Base-by-base conservation (phyloP, 2,888 invertebrate species). In the Notodonta dromedarius region DNA sequence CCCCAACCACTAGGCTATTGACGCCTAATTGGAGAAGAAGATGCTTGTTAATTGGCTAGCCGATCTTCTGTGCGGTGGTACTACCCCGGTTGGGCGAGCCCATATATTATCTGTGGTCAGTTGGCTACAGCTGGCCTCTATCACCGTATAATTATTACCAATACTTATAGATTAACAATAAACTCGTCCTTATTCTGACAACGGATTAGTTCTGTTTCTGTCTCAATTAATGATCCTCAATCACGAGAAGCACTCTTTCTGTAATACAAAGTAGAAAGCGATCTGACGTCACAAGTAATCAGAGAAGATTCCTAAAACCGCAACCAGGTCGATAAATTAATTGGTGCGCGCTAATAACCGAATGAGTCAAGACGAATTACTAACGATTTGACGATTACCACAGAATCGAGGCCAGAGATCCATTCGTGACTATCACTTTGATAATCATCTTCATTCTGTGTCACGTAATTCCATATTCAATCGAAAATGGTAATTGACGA, bases 311-410 rank as follows among this genome's bases (percentile, higher is more conserved):
- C 61, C 40, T 62, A n/a, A n/a, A 69, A 69, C 61, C 62, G 57
- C 63, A 67, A 64, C 63, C 58, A 61, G 52, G 40, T 58, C 59
- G 57, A 64, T 59, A 62, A 62, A 69, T 76, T 76, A 76, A 73
- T 76, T 65, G 71, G 61, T 69, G 56, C 63, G 63, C 56, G 57
- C 59, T 71, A 69, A 71, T 76, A 69, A 65, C 67, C 56, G 59
- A 73, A 69, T 66, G 67, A 66, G 60, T 73, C 59, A 61, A 75
- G 65, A 73, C 60, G 62, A 69, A 66, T 66, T 64, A 62, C 65
- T 68, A 71, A 61, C 59, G 67, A 75, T 71, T 70, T 61, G 61
- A 60, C n/a, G 67, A 74, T 71, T 73, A 67, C 66, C 61, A 58
- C 24, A 55, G 64, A 67, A 65, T 64, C 56, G 66, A 57, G 66